Evolutionary conservation across 37 sponge, comb jelly and placozoan genomes (phyloP).

Genomic region (Eunapius fragilis): DNA sequence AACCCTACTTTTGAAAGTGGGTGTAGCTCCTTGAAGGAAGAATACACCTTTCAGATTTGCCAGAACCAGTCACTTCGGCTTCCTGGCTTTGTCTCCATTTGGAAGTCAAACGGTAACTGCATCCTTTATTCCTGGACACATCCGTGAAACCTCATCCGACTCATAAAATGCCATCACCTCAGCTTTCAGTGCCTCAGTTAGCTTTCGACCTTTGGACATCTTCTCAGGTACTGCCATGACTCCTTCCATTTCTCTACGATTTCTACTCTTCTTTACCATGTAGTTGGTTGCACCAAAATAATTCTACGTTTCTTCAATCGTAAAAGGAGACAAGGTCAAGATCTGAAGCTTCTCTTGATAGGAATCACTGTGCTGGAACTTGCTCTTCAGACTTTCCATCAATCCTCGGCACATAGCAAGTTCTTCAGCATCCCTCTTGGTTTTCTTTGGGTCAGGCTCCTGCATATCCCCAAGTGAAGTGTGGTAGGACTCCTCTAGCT

Average conservation of each 20-base stretch:
- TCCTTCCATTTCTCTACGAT: not conserved
- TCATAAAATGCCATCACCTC: slow-evolving; percentile 15
- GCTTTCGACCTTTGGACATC: not conserved
- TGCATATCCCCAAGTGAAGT: not conserved
- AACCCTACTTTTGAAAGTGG: slow-evolving; percentile 22
- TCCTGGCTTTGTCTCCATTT: slow-evolving; percentile 11
- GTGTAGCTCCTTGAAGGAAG: slow-evolving; percentile 11
- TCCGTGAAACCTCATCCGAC: slow-evolving; percentile 11
- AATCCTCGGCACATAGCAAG: not conserved
- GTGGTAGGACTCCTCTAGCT: not conserved
- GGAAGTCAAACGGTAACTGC: slow-evolving; percentile 3
- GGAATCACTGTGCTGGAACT: not conserved
- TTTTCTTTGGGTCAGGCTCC: not conserved
- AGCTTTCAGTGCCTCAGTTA: not conserved
- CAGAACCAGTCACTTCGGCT: slow-evolving; percentile 21
- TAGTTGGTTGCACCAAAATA: not conserved
- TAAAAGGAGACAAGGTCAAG: not conserved
- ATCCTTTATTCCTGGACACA: slow-evolving; percentile 39
- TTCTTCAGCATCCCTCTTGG: not conserved
- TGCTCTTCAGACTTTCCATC: not conserved
- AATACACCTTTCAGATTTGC: slow-evolving; percentile 18
- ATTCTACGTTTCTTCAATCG: not conserved
- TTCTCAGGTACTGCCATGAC: not conserved
- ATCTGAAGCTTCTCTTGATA: not conserved
- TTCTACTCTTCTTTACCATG: not conserved